These are phyloP conservation scores for Dexiosoma caninum DNA, from an alignment of 2,888 invertebrate species.

Conservation along the genomic window DNA sequence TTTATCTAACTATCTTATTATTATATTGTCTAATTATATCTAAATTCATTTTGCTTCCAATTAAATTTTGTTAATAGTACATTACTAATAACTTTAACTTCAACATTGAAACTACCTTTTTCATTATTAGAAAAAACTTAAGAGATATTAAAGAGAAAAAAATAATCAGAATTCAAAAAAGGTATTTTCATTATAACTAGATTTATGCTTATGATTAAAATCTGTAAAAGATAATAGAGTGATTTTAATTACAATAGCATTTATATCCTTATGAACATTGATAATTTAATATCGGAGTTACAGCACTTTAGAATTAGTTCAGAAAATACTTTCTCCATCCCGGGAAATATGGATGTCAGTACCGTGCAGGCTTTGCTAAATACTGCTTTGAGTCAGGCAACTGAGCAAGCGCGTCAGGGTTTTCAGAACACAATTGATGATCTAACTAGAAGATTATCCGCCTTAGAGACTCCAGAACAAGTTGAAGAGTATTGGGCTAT, in stretches of 20 bases:
- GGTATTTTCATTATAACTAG: not conserved
- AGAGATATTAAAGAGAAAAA: too few species aligned
- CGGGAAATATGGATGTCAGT: not conserved
- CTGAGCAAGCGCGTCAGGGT: not conserved
- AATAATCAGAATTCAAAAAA: too few species aligned
- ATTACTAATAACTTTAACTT: too few species aligned
- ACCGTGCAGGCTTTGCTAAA: not conserved
- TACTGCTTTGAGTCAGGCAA: not conserved
- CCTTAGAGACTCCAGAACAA: constrained; percentile 8
- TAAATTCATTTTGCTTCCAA: not conserved
- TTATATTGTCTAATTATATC: too few species aligned
- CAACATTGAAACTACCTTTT: too few species aligned
- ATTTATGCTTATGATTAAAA: not conserved
- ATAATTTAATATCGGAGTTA: constrained; percentile 6
- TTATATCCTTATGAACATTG: constrained; percentile 15
- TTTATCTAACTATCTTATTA: too few species aligned
- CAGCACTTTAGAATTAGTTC: not conserved
- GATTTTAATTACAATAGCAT: not conserved
- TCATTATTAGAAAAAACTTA: too few species aligned
- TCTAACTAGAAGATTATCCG: constrained; percentile 3
- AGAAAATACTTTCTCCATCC: not conserved
- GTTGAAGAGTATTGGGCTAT: constrained; percentile 22
- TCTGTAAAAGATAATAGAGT: not conserved
- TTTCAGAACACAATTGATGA: constrained; percentile 21
- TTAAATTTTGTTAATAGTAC: too few species aligned